These are phyloP conservation scores for Hippocampus abdominalis DNA, from an alignment of 2,113 vertebrate species.

Conservation along the genomic window DNA sequence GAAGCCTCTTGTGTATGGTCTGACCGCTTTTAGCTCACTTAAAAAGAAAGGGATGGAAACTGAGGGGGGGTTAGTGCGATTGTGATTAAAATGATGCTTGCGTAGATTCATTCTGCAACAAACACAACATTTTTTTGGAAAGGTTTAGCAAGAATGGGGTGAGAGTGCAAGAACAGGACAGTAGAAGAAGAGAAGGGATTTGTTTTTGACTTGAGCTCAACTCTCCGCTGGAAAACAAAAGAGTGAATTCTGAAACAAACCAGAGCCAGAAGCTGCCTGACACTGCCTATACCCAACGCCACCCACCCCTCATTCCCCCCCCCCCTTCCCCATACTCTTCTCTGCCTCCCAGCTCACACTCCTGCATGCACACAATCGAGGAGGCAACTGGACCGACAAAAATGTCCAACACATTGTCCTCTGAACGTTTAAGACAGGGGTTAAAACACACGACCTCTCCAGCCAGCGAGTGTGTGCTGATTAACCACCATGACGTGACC, in stretches of 20 bases:
- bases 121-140: neutral
- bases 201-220: constrained; percentile 60
- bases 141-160: neutral
- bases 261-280: constrained; percentile 50
- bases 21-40: constrained; percentile 70
- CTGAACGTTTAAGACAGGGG: constrained; percentile 35
- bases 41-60: constrained; percentile 75
- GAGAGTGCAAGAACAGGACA: constrained; percentile 23
- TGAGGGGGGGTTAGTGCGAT: constrained; percentile 19
- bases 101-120: neutral
- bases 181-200: constrained; percentile 23
- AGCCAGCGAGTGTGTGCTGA: constrained; percentile 34
- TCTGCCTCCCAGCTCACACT: constrained; percentile 20
- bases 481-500: constrained; percentile 41
- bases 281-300: constrained; percentile 32
- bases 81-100: neutral
- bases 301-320: neutral
- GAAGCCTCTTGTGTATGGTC: constrained; percentile 71
- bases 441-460: constrained; percentile 26
- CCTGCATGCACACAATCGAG: constrained; percentile 23
- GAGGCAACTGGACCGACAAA: neutral
- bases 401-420: constrained; percentile 11
- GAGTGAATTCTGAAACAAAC: constrained; percentile 41
- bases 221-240: constrained; percentile 52
- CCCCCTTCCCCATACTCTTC: neutral